Percentiles rank a stretch among this genome's conserved stretches.
These are phyloP conservation scores for Mimas tiliae DNA, from an alignment of 2,888 invertebrate species.

Conservation along the genomic window DNA sequence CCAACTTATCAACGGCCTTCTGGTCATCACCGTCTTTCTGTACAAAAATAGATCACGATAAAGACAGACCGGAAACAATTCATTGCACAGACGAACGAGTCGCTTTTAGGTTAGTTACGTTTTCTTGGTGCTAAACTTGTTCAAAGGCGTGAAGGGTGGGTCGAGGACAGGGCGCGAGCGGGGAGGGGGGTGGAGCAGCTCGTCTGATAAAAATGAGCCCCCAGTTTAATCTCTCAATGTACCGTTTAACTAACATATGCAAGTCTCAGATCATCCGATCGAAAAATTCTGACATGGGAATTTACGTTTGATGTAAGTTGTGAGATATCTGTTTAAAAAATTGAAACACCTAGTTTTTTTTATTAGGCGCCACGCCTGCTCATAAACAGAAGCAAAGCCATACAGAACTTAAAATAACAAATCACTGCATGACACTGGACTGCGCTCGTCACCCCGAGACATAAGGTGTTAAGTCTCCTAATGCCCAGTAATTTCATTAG, in stretches of 20 bases:
- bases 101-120: not conserved
- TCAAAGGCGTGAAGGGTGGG: constrained; percentile 12
- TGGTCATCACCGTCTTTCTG: not conserved
- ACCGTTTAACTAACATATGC: not conserved
- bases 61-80: constrained; percentile 5
- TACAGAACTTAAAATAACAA: no score
- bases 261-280: not conserved
- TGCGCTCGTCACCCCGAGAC: no score
- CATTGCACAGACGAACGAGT: not conserved
- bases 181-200: not conserved
- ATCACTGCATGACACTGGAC: no score
- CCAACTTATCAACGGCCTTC: no score
- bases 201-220: not conserved
- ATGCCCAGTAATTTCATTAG: no score
- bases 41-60: constrained; percentile 2
- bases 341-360: no score
- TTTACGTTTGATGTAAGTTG: not conserved
- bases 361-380: no score
- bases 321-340: no score
- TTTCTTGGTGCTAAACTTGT: not conserved
- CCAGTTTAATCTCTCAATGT: constrained; percentile 7
- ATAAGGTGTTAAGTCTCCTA: no score
- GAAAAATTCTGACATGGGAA: not conserved
- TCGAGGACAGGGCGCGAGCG: not conserved
- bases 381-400: no score